phyloP scores from a whole-genome alignment of 2,113 vertebrate genomes.

The Ictalurus punctatus region DNA sequence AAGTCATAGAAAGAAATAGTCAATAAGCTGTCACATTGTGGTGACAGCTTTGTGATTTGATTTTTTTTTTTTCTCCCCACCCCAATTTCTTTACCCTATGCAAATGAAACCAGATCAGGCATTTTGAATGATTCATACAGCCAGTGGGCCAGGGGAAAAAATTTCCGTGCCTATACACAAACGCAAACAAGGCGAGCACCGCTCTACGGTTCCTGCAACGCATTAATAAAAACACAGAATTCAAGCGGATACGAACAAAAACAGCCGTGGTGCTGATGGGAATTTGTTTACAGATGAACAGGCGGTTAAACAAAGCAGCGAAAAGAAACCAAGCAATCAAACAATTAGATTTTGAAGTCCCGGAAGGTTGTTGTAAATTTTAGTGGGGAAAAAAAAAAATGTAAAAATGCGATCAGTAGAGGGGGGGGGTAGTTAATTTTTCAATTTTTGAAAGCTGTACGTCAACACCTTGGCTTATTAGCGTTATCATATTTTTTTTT shows the following conservation, averaged over 20 bases:
- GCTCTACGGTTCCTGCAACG: not conserved
- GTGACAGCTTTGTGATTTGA: not conserved
- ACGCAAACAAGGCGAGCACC: not conserved
- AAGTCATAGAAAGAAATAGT: not conserved
- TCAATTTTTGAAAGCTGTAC: not conserved
- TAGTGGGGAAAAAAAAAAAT: not conserved
- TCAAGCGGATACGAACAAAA: not conserved
- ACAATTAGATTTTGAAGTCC: not conserved
- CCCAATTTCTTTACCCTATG: not conserved
- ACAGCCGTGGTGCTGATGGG: not conserved
- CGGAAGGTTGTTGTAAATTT: not conserved
- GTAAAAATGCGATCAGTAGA: not conserved
- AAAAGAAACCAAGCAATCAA: not conserved
- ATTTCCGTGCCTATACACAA: slow-evolving; percentile 1
- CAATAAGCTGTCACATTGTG: not conserved
- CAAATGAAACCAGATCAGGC: slow-evolving; percentile 11
- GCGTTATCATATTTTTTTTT: too few species aligned
- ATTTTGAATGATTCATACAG: slow-evolving; percentile 25
- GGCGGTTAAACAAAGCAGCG: not conserved
- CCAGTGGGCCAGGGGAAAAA: not conserved
- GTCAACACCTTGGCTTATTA: not conserved
- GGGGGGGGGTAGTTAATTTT: not conserved
- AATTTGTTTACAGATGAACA: not conserved
- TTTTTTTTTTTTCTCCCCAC: not conserved
- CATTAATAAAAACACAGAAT: not conserved